A percentile compares a stretch with the other conserved stretches of the same genome.
These are phyloP conservation scores for Antedon mediterranea DNA, from an alignment of 53 echinoderm and acorn worm species.

Conservation along the genomic window DNA sequence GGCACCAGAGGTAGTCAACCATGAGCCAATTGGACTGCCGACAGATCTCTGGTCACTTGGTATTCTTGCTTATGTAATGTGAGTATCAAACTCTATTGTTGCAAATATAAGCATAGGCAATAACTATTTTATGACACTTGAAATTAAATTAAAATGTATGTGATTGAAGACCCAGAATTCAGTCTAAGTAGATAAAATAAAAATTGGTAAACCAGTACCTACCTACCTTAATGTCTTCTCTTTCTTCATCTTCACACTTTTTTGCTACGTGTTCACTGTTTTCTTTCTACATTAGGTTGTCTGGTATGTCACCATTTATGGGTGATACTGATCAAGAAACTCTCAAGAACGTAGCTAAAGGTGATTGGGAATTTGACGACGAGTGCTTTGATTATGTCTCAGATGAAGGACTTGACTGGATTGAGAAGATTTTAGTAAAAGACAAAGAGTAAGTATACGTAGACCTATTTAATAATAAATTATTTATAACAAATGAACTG, in stretches of 20 bases:
- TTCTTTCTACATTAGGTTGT: slow-evolving; percentile 42
- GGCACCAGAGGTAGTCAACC: slow-evolving; percentile 83
- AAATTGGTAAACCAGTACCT: too few relatives aligned
- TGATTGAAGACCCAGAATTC: too few relatives aligned
- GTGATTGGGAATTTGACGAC: slow-evolving; percentile 98
- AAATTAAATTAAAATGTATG: too few relatives aligned
- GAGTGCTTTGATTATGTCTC: slow-evolving; percentile 88
- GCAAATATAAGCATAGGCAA: too few relatives aligned
- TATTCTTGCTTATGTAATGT: slow-evolving; percentile 85
- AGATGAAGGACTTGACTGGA: slow-evolving; percentile 95
- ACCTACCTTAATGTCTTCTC: too few relatives aligned
- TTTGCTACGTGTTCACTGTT: too few relatives aligned
- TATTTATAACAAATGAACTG: too few relatives aligned
- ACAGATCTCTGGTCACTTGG: slow-evolving; percentile 95
- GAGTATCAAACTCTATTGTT: slow-evolving; percentile 43
- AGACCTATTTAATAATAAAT: too few relatives aligned
- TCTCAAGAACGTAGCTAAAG: slow-evolving; percentile 56
- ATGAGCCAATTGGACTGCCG: slow-evolving; percentile 88
- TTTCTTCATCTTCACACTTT: too few relatives aligned
- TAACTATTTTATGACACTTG: too few relatives aligned
- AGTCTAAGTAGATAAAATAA: too few relatives aligned
- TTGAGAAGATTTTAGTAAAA: slow-evolving; percentile 78
- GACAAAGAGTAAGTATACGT: slow-evolving; percentile 71
- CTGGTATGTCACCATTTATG: slow-evolving; percentile 91
- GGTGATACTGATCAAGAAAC: slow-evolving; percentile 80